Base-by-base conservation (phyloP, 2,888 invertebrate species). In the Euproctis similis region DNA sequence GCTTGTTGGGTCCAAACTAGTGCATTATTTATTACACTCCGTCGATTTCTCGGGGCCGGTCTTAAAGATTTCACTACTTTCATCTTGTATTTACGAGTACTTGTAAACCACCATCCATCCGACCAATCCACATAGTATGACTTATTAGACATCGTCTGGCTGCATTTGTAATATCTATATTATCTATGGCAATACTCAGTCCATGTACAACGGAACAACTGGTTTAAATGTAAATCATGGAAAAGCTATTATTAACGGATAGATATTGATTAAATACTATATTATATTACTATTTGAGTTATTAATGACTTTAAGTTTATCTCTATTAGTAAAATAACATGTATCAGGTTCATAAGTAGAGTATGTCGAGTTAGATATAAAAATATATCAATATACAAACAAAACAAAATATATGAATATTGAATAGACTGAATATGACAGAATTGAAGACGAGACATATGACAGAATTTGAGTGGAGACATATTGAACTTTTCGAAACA, bases 31-130 rank as follows among this genome's bases (percentile, higher is more conserved):
- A 81, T 78, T 73, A 71, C n/a, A n/a, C 69, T 48, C 58, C 58
- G 53, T 64, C 70, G 78, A 81, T 80, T 81, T 82, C 82, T 81
- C 70, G 70, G 46, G 53, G 65, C 59, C 61, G 51, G 59, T 64
- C 65, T 61, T 54, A 47, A n/a, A 72, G 78, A 77, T 82, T 82
- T 84, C 82, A 71, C 82, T 64, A 81, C 80, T 84, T 82, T 82
- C 82, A 71, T 78, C 75, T 80, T 42, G 71, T 69, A 69, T 66
- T 66, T 65, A 63, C 68, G 55, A 64, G 60, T 57, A 49, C 50
- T 53, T 60, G 53, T 47, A 49, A 46, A 53, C 54, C 49, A 58
- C 53, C 53, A 61, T 63, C 55, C 57, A 46, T 6, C 6, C 45
- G 42, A 53, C 53, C 48, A 42, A 41, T 48, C 38, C 36, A 40